Percentiles rank a stretch among this genome's conserved stretches.
phyloP scores from a whole-genome alignment of 2,797 vertebrate genomes.

The Gallirallus australis region DNA sequence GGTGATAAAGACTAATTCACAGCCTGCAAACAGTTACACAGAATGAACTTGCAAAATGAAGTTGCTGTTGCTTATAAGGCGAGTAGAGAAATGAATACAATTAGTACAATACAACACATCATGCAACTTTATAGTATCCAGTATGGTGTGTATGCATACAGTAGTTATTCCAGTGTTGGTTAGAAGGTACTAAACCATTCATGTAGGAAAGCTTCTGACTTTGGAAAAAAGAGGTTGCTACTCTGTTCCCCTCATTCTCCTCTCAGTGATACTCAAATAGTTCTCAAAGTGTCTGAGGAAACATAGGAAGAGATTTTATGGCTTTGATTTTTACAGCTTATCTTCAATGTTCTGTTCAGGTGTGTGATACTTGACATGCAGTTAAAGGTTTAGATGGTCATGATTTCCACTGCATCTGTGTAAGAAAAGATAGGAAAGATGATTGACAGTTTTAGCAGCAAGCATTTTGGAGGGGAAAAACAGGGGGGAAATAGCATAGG shows the following conservation, averaged over 20 bases:
- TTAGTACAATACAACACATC: too few relatives aligned
- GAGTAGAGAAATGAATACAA: neutral
- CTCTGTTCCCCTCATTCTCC: neutral
- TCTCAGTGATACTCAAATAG: neutral
- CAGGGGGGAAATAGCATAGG: fast-evolving
- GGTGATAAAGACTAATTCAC: neutral
- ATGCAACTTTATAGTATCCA: neutral
- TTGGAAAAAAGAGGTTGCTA: neutral
- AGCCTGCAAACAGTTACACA: neutral
- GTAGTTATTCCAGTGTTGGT: neutral
- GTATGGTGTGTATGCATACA: neutral
- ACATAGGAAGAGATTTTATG: neutral
- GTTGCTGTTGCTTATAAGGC: neutral
- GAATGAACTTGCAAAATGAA: neutral
- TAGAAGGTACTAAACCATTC: neutral
- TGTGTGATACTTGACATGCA: neutral
- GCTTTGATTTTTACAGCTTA: neutral
- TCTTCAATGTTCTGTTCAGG: neutral
- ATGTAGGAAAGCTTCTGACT: neutral
- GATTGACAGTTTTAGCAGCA: neutral
- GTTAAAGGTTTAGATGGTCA: neutral
- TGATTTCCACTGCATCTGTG: neutral
- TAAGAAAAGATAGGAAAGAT: neutral
- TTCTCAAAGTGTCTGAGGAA: neutral
- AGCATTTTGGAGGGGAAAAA: neutral